Conservation (phyloP, 1,140 invertebrate species). For the Teleopsis dalmanni region DNA sequence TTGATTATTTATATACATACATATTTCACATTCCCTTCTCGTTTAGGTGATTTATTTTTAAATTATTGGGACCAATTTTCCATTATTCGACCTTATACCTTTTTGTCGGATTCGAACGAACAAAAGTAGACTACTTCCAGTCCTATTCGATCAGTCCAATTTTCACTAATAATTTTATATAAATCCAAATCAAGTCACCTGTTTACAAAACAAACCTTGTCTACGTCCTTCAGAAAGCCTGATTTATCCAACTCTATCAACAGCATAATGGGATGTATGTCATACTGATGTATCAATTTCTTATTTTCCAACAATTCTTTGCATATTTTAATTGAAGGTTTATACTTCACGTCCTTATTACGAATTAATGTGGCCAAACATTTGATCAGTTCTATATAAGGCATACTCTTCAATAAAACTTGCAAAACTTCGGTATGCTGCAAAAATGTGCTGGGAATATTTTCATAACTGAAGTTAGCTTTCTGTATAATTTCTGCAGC, state of each 20-base stretch:
- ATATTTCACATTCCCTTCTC: too few relatives aligned
- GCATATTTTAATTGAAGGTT: constrained; percentile 8
- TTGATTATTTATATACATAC: too few relatives aligned
- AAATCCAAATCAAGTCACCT: too few relatives aligned
- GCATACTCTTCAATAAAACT: constrained; percentile 22
- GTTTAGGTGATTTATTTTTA: too few relatives aligned
- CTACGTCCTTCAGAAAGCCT: too few relatives aligned
- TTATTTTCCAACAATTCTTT: constrained; percentile 15
- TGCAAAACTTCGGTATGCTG: constrained; percentile 10
- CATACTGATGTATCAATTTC: constrained; percentile 16
- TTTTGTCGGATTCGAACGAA: constrained; percentile 6
- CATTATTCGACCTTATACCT: constrained; percentile 3
- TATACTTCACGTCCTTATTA: constrained; percentile 12
- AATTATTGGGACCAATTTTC: constrained; percentile 13
- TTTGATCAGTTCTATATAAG: constrained; percentile 24
- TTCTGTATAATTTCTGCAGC: constrained; percentile 22
- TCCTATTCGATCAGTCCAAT: too few relatives aligned
- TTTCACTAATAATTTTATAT: too few relatives aligned
- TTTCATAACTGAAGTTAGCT: constrained; percentile 16
- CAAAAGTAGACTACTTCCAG: too few relatives aligned
- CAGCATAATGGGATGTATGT: constrained; percentile 23
- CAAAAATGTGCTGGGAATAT: constrained; percentile 25
- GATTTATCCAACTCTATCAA: constrained; percentile 12
- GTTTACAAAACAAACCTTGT: too few relatives aligned
- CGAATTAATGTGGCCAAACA: constrained; percentile 15